These are phyloP conservation scores for Troilus luridus DNA, from an alignment of 2,888 invertebrate genomes.

Conservation along the genomic window DNA sequence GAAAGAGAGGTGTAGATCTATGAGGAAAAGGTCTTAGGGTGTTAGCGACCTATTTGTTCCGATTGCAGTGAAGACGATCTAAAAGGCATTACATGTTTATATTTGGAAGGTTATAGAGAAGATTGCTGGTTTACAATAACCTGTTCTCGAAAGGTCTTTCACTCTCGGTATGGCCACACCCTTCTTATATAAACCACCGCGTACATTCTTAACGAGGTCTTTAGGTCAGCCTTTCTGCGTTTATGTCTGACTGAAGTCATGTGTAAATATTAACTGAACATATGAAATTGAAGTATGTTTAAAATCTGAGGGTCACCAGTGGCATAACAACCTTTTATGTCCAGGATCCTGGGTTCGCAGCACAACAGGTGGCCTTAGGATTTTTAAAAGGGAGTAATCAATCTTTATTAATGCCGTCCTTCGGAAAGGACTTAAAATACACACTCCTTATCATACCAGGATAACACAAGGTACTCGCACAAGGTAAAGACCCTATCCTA, in stretches of 20 bases:
- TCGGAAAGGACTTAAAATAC: too few relatives aligned
- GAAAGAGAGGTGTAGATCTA: background rate
- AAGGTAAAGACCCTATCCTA: too few relatives aligned
- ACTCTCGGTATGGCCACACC: slow-evolving; percentile 23
- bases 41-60: background rate
- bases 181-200: slow-evolving; percentile 1
- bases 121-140: background rate
- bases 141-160: slow-evolving; percentile 22
- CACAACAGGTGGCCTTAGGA: too few relatives aligned
- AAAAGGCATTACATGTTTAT: background rate
- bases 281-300: too few relatives aligned
- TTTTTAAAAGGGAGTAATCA: too few relatives aligned
- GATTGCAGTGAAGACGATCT: background rate
- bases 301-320: too few relatives aligned
- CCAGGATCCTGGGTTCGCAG: too few relatives aligned
- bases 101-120: background rate
- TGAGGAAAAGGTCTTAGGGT: background rate
- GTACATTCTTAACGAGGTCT: background rate
- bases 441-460: too few relatives aligned
- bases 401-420: too few relatives aligned
- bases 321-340: too few relatives aligned
- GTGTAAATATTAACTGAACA: too few relatives aligned
- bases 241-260: background rate
- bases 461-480: too few relatives aligned
- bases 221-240: background rate